A percentile compares a stretch with the other conserved stretches of the same genome.
These are phyloP conservation scores for Delia radicum DNA, from an alignment of 1,140 invertebrate species.

Conservation along the genomic window DNA sequence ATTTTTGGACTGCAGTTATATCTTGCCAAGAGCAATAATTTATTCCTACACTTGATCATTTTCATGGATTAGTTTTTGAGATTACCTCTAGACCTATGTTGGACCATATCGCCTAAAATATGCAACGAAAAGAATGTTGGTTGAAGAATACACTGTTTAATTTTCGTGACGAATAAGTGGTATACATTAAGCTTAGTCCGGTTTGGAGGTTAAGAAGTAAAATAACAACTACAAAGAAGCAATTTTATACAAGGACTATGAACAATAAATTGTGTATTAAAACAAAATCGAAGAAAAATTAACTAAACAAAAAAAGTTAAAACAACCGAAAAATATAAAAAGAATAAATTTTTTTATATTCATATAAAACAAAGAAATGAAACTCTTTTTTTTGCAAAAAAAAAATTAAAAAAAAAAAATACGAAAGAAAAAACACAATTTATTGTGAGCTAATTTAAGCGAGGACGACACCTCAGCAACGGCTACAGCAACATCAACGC, in stretches of 20 bases:
- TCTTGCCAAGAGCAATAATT: too few species aligned
- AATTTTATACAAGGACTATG: not conserved
- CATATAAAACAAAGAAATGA: not conserved
- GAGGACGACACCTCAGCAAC: constrained; percentile 53
- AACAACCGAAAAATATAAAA: not conserved
- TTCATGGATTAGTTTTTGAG: too few species aligned
- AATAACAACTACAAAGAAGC: not conserved
- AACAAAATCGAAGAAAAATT: constrained; percentile 2
- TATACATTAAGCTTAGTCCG: too few species aligned
- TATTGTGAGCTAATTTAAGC: constrained; percentile 49
- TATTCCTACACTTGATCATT: too few species aligned
- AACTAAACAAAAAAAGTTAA: not conserved
- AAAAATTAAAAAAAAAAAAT: not conserved
- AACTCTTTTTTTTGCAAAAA: too few species aligned
- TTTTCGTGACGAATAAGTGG: too few species aligned
- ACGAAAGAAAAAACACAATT: constrained; percentile 3
- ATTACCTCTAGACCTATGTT: too few species aligned
- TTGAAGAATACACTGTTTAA: too few species aligned
- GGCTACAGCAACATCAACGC: not conserved
- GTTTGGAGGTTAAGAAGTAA: too few species aligned
- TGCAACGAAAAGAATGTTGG: too few species aligned
- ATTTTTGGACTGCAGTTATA: too few species aligned
- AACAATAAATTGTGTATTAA: not conserved
- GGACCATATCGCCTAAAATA: too few species aligned
- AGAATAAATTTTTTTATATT: not conserved